Evolutionary conservation across 2,888 invertebrate genomes (phyloP), one percentile per base, ranked within the genome.

Genomic region (Dusona sp.): DNA sequence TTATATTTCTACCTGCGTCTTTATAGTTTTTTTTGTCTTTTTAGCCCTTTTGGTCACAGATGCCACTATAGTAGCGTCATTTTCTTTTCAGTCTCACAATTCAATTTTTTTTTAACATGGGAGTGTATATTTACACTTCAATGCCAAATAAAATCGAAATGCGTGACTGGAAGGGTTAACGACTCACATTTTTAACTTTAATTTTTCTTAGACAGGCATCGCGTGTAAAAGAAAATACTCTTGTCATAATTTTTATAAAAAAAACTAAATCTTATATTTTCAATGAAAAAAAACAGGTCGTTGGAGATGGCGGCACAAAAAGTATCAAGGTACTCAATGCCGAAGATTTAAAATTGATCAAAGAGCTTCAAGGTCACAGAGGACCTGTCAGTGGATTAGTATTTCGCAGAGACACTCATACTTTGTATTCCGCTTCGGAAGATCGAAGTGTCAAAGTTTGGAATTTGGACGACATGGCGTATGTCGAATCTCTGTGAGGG

Each of bases 391-490:
- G 96, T 0, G 98, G 98, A 16, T 93, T 99, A 77, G 96, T 97
- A 19, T 98, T 99, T 94, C 97, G 98, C 90, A 97, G 96, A 93
- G 97, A 97, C 89, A 97, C 97, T 3, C 98, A 98, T 94, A 97
- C 97, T 78, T 95, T 99, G 84, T 99, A 97, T 93, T 97, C 98
- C 0, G 96, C 96, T 3, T 96, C 97, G 85, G 96, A 96, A 93
- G 98, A 98, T 93, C 95, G 97, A 89, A 96, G 97, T 22, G 97
- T 99, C 0, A 98, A 99, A 95, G 97, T 99, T 83, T 99, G 99
- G 99, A 98, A 98, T 89, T 95, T 99, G 79, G 98, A 98, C 95
- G 99, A 99, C 94, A 98, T 99, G 98, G 97, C 98, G 2, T 99
- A 99, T 94, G 97, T 99, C 13, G 99, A 99, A 95, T 98, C 98